phyloP scores from a whole-genome alignment of 2,797 vertebrate species.

The Myotis daubentonii region DNA sequence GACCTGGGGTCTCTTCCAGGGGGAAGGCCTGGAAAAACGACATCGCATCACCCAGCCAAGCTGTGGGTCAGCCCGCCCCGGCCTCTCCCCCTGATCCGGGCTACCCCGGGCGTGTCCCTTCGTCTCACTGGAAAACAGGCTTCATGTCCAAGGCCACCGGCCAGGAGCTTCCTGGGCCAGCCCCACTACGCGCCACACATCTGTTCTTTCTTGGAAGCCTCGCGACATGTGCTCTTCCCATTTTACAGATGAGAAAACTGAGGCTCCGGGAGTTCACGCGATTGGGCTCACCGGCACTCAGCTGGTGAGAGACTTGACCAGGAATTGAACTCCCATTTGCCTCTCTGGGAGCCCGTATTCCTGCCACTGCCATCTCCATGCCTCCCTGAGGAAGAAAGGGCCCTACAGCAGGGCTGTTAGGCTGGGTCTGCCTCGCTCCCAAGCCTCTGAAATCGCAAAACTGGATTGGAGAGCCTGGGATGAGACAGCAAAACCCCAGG shows the following conservation, averaged over 20 bases:
- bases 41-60: background rate
- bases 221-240: rapidly evolving
- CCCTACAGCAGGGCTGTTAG: rapidly evolving
- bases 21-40: background rate
- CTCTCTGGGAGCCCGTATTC: background rate
- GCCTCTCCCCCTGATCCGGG: background rate
- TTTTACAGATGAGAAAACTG: background rate
- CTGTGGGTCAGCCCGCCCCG: background rate
- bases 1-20: background rate
- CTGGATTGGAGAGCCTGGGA: background rate
- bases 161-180: background rate
- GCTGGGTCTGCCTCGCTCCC: background rate
- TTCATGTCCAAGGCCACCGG: background rate
- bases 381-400: background rate
- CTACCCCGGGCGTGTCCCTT: rapidly evolving
- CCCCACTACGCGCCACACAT: background rate
- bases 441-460: background rate
- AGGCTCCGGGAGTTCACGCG: background rate
- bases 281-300: background rate
- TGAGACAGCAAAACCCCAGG: background rate
- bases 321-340: background rate
- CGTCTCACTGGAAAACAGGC: background rate
- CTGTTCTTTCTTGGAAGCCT: background rate
- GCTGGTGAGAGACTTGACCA: background rate
- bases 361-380: background rate